Conservation (phyloP, 2,888 invertebrate genomes). For the Octodonta nipae region DNA sequence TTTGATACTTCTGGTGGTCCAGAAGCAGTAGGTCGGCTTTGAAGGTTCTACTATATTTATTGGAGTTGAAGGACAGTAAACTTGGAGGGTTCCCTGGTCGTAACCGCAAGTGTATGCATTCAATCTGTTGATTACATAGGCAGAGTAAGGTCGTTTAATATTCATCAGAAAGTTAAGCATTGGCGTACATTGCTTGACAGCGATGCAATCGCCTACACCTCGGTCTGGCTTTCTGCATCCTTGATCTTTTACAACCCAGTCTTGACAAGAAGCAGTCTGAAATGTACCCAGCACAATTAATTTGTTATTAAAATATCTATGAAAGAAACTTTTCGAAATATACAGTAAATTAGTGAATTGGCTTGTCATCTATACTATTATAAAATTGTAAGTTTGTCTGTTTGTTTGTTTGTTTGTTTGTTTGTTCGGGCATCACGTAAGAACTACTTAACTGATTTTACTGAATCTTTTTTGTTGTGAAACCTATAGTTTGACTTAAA, state of each 20-base stretch:
- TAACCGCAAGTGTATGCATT: slow-evolving; percentile 31
- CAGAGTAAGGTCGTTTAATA: slow-evolving; percentile 16
- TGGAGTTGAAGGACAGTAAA: slow-evolving; percentile 37
- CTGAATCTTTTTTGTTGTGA: too few relatives aligned
- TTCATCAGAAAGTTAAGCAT: slow-evolving; percentile 16
- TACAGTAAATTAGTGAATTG: too few relatives aligned
- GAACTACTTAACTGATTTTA: too few relatives aligned
- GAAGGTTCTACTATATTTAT: slow-evolving; percentile 6
- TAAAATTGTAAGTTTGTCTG: too few relatives aligned
- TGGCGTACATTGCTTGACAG: slow-evolving; percentile 21
- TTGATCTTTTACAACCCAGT: slow-evolving; percentile 23
- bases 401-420: too few relatives aligned
- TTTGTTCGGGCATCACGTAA: too few relatives aligned
- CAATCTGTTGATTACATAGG: slow-evolving; percentile 11
- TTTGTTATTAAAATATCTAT: too few relatives aligned
- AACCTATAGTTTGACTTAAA: too few relatives aligned
- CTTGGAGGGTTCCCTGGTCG: slow-evolving; percentile 31
- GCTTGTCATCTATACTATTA: too few relatives aligned
- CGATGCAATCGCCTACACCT: slow-evolving; percentile 29
- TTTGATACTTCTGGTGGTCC: slow-evolving; percentile 27
- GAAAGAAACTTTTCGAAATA: too few relatives aligned
- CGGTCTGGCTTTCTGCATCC: slow-evolving; percentile 30
- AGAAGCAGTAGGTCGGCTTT: background rate
- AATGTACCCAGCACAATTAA: too few relatives aligned
- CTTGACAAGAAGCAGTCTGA: too few relatives aligned